Conservation (phyloP, 2,888 invertebrate species). For the Noctua pronuba region DNA sequence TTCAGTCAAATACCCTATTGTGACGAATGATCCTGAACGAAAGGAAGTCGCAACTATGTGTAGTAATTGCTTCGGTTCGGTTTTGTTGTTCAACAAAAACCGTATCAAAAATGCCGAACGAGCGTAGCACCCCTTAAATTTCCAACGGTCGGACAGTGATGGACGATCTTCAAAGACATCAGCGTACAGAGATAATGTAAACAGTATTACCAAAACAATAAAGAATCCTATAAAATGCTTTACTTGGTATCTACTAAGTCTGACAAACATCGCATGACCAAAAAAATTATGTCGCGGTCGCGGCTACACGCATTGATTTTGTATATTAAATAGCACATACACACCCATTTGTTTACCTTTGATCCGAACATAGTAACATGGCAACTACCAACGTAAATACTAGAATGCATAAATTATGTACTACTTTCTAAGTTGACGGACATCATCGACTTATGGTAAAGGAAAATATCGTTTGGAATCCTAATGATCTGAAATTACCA, state of each 20-base stretch:
- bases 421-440: conserved; percentile 42
- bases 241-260: background rate
- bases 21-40: background rate
- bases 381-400: conserved; percentile 12
- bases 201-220: conserved; percentile 22
- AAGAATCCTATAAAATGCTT: background rate
- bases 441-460: conserved; percentile 37
- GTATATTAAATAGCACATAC: conserved; percentile 4
- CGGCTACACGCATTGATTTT: conserved; percentile 25
- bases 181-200: background rate
- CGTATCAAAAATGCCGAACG: background rate
- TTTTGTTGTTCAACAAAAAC: background rate
- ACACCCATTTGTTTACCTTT: conserved; percentile 12
- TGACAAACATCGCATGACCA: conserved; percentile 37
- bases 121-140: background rate
- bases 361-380: background rate
- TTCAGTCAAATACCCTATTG: too few species aligned
- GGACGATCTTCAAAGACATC: background rate
- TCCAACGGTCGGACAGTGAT: background rate
- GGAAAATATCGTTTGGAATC: conserved; percentile 27
- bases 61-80: background rate
- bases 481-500: conserved; percentile 33
- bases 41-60: background rate
- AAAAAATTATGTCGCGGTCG: background rate
- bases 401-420: conserved; percentile 35